Evolutionary conservation across 2,888 invertebrate species (phyloP).

Genomic region (Cecidostiba fungosa): DNA sequence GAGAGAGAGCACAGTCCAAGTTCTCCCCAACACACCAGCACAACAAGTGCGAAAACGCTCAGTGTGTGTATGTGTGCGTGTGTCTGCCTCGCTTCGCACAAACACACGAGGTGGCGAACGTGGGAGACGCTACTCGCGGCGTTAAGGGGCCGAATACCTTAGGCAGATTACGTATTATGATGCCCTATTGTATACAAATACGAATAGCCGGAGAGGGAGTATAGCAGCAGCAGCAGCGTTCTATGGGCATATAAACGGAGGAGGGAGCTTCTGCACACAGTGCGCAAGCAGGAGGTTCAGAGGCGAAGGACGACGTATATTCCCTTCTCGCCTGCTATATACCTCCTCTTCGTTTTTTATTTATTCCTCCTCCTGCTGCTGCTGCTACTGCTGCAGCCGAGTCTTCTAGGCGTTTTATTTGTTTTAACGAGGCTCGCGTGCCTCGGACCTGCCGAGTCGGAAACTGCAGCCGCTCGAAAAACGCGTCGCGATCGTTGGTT

Average conservation of each 20-base stretch:
- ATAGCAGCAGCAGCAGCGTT: conserved; percentile 51
- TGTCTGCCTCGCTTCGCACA: not conserved
- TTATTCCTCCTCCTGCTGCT: conserved; percentile 17
- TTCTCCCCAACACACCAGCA: not conserved
- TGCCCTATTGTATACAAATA: conserved; percentile 79
- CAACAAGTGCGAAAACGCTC: conserved; percentile 8
- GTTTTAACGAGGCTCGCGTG: conserved; percentile 62
- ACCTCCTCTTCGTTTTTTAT: conserved; percentile 25
- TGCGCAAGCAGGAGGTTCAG: conserved; percentile 25
- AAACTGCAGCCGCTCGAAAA: conserved; percentile 54
- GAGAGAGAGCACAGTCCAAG: not conserved
- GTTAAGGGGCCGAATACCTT: conserved; percentile 71
- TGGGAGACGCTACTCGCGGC: conserved; percentile 72
- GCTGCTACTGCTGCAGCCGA: not conserved
- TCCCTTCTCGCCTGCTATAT: conserved; percentile 50
- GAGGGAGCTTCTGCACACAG: not conserved
- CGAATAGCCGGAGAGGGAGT: conserved; percentile 67
- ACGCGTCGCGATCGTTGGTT: conserved; percentile 58
- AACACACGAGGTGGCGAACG: conserved; percentile 68
- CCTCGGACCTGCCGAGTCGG: conserved; percentile 56
- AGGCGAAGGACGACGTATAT: conserved; percentile 54
- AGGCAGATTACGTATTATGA: conserved; percentile 78
- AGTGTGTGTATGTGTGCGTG: not conserved
- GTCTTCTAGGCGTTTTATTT: conserved; percentile 51
- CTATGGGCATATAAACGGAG: conserved; percentile 28